Base-by-base conservation (phyloP, 1,140 invertebrate species). In the Procambarus virginalis region DNA sequence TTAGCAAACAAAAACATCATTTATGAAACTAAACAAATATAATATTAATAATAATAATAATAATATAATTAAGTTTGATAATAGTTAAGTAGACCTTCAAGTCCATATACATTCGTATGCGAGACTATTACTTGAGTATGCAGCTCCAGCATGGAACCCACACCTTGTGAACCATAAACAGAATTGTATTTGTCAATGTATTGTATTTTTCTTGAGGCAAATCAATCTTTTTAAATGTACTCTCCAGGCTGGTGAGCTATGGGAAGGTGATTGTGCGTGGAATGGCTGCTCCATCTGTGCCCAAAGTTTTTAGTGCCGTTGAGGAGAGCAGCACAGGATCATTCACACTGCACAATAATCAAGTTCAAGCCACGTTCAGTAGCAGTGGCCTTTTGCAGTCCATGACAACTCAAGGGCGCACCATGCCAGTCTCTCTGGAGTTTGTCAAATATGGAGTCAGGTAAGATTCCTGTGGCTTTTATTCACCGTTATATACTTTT, bases 401-500 rank as follows among this genome's bases (percentile, higher is more conserved):
- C 2, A 10, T 91, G 58, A 84, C 48, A 22, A 55, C 73, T 45
- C 86, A 84, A 58, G 91, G 91, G 45, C 81, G 55, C 3, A 77
- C 81, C 17, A 3, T 73, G 9, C 58, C 58, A 10, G 76, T 88
- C 46, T 46, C 55, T 17, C 75, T 91, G n/a, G 82, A 91, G 60
- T 91, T 91, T 79, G 64, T 91, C 6, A 87, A 91, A 84, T 91
- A 91, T 89, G 91, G 91, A n/a, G 86, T 88, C 5, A 88, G 73
- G 91, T 88, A 79, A 80, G 82, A 77, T 22, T 51, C 22, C 3
- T 77, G 2, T 64, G 22, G 79, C 12, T 17, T 17, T 20, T 20
- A 9, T 58, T 58, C 55, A 58, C 55, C 2, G 60, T 64, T 4
- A 5, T 55, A 55, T 8, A 55, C 51, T 55, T 55, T 55, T 34